Base-by-base conservation (phyloP, 2,797 vertebrate genomes). In the Manis javanica region DNA sequence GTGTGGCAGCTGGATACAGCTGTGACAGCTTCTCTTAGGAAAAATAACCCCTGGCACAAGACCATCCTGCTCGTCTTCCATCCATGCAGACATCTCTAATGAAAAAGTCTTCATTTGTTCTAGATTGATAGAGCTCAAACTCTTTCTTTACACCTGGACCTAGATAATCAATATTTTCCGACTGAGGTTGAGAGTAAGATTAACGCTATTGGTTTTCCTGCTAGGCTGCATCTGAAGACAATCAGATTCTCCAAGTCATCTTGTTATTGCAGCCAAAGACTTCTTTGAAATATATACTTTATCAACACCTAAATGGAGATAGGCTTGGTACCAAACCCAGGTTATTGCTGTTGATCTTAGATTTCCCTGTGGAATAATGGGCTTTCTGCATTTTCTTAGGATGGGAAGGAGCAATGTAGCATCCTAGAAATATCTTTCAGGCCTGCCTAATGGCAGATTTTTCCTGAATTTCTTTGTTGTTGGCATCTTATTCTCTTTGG, bases 251-350 rank as follows among this genome's bases (percentile, higher is more conserved):
- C 26, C 14, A 57, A 31, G 26, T 51, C 18, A 18, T 79, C 23
- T 89, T 12, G 9, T 84, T 75, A 68, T 34, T 75, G 26, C 34
- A 79, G 14, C 12, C 37, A 42, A 85, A 24, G 0, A 91, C 71
- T 88, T 96, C 39, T 69, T 90, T 31, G 78, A 75, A 88, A 90
- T 68, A 59, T 31, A 51, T 55, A 63, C 2, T 37, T 92, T 79
- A 90, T 64, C 39, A 74, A 34, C 61, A 29, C 51, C 74, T 95
- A 71, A 31, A 39, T 37, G 7, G 3, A 6, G 57, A 37, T 29
- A 72, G 26, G 18, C 5, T 24, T 59, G 21, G 19, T 53, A 53
- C 4, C 77, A 93, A 87, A 49, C 12, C n/a, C 21, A 88, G 1
- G 1, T 78, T 49, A 57, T 88, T 77, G 3, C 29, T 61, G 21